Evolutionary conservation across 1,140 invertebrate species (phyloP), one percentile per base, ranked within the genome.

Genomic region (Heterodera carotae): DNA sequence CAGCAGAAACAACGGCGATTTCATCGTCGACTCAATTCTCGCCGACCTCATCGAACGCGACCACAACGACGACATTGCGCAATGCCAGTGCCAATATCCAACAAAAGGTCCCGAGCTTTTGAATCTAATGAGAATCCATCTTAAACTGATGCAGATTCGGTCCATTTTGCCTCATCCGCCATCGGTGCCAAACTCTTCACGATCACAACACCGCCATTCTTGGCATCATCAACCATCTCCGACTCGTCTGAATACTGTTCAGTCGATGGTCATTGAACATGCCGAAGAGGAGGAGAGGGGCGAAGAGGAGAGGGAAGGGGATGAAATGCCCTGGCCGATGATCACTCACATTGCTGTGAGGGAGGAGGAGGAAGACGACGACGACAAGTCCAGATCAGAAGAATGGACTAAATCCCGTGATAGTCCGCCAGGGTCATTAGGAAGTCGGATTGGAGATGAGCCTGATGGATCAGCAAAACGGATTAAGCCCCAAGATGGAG

Each of bases 341-440:
- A 74, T 74, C 36, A 74, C 71, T 15, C 71, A 60, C 3, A 74
- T 74, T 34, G 39, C 53, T 25, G 71, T 74, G 25, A 56, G 27
- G 15, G n/a, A 56, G 27, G 18, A 39, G 7, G n/a, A 59, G 1
- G 62, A 73, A 10, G 34, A 6, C 34, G 62, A 22, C 2, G 25
- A 60, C 34, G 25, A 27, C 7, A 22, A 27, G 33, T 33, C n/a
- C 31, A 60, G 34, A 10, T 18, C 29, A 15, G 33, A 31, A 62
- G 33, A 29, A 39, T 8, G 22, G 31, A 33, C 48, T 2, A 22
- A 4, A 56, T 2, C 34, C 22, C 3, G 36, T 29, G 22, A 39
- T 39, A 33, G 22, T 36, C 25, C 29, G 1, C 68, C 29, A 69
- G 10, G 12, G 10, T 12, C 25, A 33, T n/a, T n/a, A n/a, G 15